phyloP scores from a whole-genome alignment of 2,113 vertebrate species.

The Numenius arquata region DNA sequence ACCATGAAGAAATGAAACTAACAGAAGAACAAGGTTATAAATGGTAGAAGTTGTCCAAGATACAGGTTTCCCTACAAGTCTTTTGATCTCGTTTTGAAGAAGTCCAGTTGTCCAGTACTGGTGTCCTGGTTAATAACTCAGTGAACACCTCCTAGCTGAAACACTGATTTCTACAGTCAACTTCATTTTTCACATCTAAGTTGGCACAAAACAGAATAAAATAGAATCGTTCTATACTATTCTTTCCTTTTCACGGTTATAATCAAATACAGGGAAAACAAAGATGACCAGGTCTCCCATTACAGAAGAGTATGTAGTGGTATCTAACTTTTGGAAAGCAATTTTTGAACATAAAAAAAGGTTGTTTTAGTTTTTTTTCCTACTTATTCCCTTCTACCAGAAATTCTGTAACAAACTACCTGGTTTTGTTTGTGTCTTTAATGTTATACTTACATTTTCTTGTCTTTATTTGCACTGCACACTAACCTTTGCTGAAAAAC shows the following conservation, averaged over 20 bases:
- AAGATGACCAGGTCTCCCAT: neutral
- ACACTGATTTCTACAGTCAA: neutral
- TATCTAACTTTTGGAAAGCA: neutral
- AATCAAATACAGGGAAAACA: neutral
- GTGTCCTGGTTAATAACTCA: neutral
- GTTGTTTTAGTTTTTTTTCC: neutral
- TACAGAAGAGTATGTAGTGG: neutral
- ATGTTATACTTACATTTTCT: neutral
- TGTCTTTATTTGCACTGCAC: neutral
- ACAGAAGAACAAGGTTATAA: neutral
- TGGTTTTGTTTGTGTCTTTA: neutral
- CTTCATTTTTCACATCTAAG: neutral
- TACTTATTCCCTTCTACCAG: neutral
- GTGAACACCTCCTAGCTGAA: neutral
- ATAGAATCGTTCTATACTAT: neutral
- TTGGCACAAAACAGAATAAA: neutral
- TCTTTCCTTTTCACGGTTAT: neutral
- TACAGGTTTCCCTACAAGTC: neutral
- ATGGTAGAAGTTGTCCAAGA: neutral
- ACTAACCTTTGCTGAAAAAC: neutral
- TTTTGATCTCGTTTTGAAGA: neutral
- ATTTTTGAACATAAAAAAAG: neutral
- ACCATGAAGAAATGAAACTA: neutral
- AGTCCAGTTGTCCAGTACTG: neutral
- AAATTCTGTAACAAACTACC: neutral